Base-by-base conservation (phyloP, 2,888 invertebrate species). In the Tromatobia lineatoria region DNA sequence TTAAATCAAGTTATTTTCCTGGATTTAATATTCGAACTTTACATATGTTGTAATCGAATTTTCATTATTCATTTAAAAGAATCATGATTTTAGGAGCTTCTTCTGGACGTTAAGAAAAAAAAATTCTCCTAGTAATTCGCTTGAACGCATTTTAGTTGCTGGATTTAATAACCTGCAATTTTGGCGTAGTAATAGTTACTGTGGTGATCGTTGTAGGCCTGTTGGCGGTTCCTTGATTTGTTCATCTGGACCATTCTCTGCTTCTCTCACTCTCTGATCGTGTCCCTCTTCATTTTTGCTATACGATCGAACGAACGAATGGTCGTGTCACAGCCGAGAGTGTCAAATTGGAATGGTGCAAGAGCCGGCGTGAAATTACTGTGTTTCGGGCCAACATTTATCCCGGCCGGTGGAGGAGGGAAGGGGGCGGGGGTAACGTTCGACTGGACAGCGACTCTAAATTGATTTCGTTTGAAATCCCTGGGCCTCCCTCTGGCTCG, bases 401-500 rank as follows among this genome's bases (percentile, higher is more conserved):
- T 90, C 90, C 92, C 83, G 91, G 87, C 88, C 84, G 86, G 87
- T 86, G 82, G 86, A 83, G 54, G 64, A 69, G 47, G 38, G 73
- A 50, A 69, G 73, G 47, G 25, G 73, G 67, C 87, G 90, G 90
- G 89, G 89, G 91, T 91, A 92, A 92, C 91, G 90, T 91, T 92
- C 90, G 90, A 90, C 91, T 90, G 92, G 92, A 91, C 92, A 91
- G 90, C 90, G 91, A 90, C 91, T 92, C 91, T 89, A 92, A 93
- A 93, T 93, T 93, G 93, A 93, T 93, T 93, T 93, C 93, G 91
- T 93, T 93, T 93, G 91, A 92, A 93, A 92, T 91, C 90, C 87
- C 88, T 80, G 85, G 71, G 54, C 85, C 76, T 69, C 87, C 88
- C 88, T 87, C 82, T 69, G 29, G 75, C 87, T 82, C 87, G 85